Evolutionary conservation across 2,888 invertebrate species (phyloP).

Genomic region (Aleiodes leptofemur): DNA sequence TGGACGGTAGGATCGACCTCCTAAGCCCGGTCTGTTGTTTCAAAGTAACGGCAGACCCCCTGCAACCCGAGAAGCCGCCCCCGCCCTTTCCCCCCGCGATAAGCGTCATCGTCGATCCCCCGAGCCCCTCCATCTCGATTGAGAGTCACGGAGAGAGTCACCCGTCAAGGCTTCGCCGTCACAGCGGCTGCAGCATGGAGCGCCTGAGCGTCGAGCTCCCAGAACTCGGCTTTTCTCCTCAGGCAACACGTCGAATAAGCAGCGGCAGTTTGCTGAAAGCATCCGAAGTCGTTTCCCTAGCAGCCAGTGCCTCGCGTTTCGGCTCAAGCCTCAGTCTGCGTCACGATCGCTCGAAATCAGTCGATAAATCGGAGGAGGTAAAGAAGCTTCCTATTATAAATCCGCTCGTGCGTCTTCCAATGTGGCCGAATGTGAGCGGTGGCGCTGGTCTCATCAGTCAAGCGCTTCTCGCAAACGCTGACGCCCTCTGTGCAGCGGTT

Average conservation of each 20-base stretch:
- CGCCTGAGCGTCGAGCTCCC: slow-evolving; percentile 75
- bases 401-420: slow-evolving; percentile 89
- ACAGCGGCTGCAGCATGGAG: slow-evolving; percentile 73
- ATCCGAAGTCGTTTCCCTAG: slow-evolving; percentile 79
- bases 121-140: slow-evolving; percentile 73
- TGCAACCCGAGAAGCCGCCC: slow-evolving; percentile 60
- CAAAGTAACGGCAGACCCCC: slow-evolving; percentile 62
- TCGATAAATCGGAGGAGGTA: slow-evolving; percentile 76
- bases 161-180: slow-evolving; percentile 63
- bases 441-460: slow-evolving; percentile 94
- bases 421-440: slow-evolving; percentile 89
- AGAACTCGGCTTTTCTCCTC: slow-evolving; percentile 83
- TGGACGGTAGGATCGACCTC: slow-evolving; percentile 57
- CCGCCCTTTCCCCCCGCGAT: slow-evolving; percentile 70
- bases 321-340: slow-evolving; percentile 69
- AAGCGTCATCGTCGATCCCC: slow-evolving; percentile 74
- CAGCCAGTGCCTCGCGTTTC: slow-evolving; percentile 79
- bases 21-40: slow-evolving; percentile 66
- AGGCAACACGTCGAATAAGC: slow-evolving; percentile 92
- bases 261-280: slow-evolving; percentile 92
- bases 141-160: slow-evolving; percentile 59
- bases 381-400: slow-evolving; percentile 92
- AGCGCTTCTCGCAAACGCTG: slow-evolving; percentile 95
- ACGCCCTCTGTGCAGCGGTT: slow-evolving; percentile 97
- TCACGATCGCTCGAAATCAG: slow-evolving; percentile 75